Conservation (phyloP, 2,797 vertebrate genomes). For the Sorex maritimensis region DNA sequence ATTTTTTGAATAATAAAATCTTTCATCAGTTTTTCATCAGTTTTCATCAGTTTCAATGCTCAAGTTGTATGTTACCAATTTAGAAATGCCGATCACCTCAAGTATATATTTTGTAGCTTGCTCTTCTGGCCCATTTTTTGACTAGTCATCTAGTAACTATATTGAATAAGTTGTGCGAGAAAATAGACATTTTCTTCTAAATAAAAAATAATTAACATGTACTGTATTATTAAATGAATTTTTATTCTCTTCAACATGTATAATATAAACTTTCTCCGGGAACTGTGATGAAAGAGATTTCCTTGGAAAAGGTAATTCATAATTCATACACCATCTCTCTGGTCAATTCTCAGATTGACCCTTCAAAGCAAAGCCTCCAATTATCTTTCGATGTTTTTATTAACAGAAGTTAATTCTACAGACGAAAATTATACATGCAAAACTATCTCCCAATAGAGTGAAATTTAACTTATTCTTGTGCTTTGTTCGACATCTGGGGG, state of each 20-base stretch:
- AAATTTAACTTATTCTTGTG: not conserved
- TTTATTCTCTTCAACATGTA: slow-evolving; percentile 31
- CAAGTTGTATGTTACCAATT: not conserved
- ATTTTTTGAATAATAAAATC: not conserved
- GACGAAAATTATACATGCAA: slow-evolving; percentile 37
- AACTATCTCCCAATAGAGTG: not conserved
- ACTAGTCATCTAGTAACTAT: not conserved
- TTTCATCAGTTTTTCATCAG: slow-evolving; percentile 34
- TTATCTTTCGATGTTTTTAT: slow-evolving; percentile 42
- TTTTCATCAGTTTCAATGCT: not conserved
- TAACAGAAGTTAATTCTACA: slow-evolving; percentile 62
- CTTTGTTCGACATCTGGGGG: not conserved
- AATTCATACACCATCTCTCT: slow-evolving; percentile 63
- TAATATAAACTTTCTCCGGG: slow-evolving; percentile 55
- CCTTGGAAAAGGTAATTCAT: slow-evolving; percentile 55
- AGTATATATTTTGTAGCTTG: not conserved
- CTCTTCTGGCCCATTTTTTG: not conserved
- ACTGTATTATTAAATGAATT: slow-evolving; percentile 34
- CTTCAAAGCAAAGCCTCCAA: slow-evolving; percentile 10
- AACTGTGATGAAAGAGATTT: slow-evolving; percentile 45
- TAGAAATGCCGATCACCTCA: slow-evolving; percentile 7
- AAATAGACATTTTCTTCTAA: slow-evolving; percentile 27
- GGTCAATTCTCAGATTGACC: slow-evolving; percentile 38
- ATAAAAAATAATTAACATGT: slow-evolving; percentile 43
- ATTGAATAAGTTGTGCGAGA: slow-evolving; percentile 4